Evolutionary conservation across 2,888 invertebrate genomes (phyloP).

Genomic region (Sylvicola cinctus): DNA sequence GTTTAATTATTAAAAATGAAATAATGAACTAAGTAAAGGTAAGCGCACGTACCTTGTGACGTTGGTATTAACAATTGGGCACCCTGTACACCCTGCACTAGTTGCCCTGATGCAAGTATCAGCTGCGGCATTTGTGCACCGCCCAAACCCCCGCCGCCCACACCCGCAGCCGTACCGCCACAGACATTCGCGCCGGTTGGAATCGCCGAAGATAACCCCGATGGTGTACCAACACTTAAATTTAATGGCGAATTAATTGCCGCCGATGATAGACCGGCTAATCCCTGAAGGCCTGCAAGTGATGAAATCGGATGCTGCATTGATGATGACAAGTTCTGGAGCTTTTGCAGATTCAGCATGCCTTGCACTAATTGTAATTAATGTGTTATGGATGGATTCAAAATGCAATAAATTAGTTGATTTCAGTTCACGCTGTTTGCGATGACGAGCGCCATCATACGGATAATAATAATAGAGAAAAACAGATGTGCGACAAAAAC

Average conservation of each 20-base stretch:
- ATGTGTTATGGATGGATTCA: not conserved
- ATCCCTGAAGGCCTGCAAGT: constrained; percentile 40
- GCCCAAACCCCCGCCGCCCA: constrained; percentile 3
- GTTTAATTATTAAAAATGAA: constrained; percentile 79
- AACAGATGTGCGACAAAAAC: too few species aligned
- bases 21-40: constrained; percentile 17
- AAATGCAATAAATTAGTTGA: too few species aligned
- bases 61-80: constrained; percentile 89
- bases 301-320: constrained; percentile 37
- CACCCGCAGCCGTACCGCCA: constrained; percentile 11
- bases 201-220: constrained; percentile 12
- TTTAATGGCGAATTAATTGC: constrained; percentile 68
- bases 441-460: too few species aligned
- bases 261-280: constrained; percentile 24
- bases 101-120: constrained; percentile 75
- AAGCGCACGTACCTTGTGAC: constrained; percentile 51
- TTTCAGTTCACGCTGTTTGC: too few species aligned
- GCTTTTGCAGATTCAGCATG: constrained; percentile 34
- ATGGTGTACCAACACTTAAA: constrained; percentile 44
- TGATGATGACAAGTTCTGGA: constrained; percentile 60
- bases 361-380: constrained; percentile 20
- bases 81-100: constrained; percentile 82
- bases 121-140: constrained; percentile 61
- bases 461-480: too few species aligned
- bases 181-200: constrained; percentile 17